Conservation (phyloP, 1,140 invertebrate species). For the Plectus sambesii region DNA sequence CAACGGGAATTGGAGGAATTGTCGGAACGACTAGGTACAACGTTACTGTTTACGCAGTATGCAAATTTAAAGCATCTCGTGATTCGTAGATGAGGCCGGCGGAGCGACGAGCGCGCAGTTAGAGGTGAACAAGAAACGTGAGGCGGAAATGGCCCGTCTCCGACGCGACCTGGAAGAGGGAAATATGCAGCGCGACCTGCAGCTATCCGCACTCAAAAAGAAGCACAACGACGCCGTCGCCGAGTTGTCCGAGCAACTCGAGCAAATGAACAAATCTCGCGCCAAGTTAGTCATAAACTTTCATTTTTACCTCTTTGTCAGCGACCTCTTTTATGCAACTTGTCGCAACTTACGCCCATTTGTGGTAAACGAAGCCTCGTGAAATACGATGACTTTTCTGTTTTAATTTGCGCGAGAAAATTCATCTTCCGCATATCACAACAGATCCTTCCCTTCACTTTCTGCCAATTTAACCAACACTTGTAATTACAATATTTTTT, state of each 20-base stretch:
- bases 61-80: no score
- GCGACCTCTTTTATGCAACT: slow-evolving; percentile 13
- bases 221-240: slow-evolving; percentile 95
- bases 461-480: no score
- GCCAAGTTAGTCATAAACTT: slow-evolving; percentile 66
- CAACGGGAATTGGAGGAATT: slow-evolving; percentile 89
- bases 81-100: slow-evolving; percentile 15
- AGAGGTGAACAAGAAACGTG: slow-evolving; percentile 96
- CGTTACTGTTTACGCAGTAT: no score
- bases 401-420: slow-evolving; percentile 3
- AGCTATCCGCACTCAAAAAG: slow-evolving; percentile 81
- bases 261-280: slow-evolving; percentile 95
- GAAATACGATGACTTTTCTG: background rate
- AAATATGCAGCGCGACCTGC: slow-evolving; percentile 92
- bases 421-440: slow-evolving; percentile 10
- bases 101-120: slow-evolving; percentile 90
- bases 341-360: no score
- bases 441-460: no score
- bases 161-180: slow-evolving; percentile 90
- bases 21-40: slow-evolving; percentile 67
- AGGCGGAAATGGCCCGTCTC: slow-evolving; percentile 89
- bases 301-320: slow-evolving; percentile 10
- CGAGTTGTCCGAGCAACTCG: slow-evolving; percentile 95
- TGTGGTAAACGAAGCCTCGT: no score
- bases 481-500: no score